Evolutionary conservation across 2,113 vertebrate species (phyloP).

Genomic region (Baryphthengus martii): DNA sequence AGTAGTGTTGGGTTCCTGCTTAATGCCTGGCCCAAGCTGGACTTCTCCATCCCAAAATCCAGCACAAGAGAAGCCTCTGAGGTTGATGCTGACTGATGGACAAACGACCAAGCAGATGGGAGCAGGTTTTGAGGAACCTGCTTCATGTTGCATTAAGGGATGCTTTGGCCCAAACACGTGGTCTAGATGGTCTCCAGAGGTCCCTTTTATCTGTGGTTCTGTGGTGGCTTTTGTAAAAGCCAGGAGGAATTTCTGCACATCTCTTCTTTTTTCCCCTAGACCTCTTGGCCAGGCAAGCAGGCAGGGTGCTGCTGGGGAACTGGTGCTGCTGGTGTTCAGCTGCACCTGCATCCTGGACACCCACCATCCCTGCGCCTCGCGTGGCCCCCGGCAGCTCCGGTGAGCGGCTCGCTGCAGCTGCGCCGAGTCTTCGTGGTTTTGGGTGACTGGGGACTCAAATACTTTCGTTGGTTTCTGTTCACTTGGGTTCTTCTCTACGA

Average conservation of each 20-base stretch:
- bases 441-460: background rate
- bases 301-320: background rate
- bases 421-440: background rate
- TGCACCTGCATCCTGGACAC: fast-evolving
- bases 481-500: slow-evolving; percentile 24
- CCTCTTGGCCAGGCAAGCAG: background rate
- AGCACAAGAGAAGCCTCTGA: fast-evolving
- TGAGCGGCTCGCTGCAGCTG: background rate
- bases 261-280: background rate
- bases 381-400: fast-evolving
- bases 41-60: background rate
- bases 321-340: background rate
- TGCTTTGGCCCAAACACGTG: background rate
- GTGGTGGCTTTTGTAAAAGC: background rate
- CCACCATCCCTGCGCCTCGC: background rate
- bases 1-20: background rate
- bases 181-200: too few species aligned
- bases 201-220: too few species aligned
- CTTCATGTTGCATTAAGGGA: background rate
- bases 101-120: background rate
- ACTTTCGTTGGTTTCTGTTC: slow-evolving; percentile 60
- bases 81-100: background rate
- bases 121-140: background rate
- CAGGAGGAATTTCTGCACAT: background rate
- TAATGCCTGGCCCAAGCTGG: background rate